phyloP scores from a whole-genome alignment of 2,888 invertebrate species.

The Drosophila longiperda region DNA sequence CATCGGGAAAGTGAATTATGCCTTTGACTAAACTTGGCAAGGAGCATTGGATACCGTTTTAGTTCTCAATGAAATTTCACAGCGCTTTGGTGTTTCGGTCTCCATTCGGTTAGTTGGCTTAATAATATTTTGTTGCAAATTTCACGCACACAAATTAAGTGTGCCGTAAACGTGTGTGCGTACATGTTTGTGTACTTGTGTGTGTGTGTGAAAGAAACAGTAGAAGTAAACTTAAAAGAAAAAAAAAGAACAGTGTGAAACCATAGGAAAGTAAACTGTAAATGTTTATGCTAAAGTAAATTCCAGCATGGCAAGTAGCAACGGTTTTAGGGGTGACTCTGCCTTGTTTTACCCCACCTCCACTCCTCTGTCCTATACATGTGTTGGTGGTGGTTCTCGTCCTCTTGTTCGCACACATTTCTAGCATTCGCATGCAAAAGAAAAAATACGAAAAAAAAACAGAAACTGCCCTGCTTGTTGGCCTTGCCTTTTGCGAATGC shows the following conservation, averaged over 20 bases:
- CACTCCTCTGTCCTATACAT: constrained; percentile 9
- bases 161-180: constrained; percentile 6
- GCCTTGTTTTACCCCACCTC: constrained; percentile 18
- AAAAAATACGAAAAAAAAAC: constrained; percentile 19
- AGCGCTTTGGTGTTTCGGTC: constrained; percentile 51
- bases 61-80: constrained; percentile 65
- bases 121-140: constrained; percentile 41
- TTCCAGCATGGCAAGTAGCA: constrained; percentile 64
- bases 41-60: constrained; percentile 44
- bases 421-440: constrained; percentile 48
- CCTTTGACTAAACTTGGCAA: constrained; percentile 7
- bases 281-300: constrained; percentile 78
- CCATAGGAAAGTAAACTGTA: constrained; percentile 65
- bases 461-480: constrained; percentile 40
- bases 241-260: constrained; percentile 53
- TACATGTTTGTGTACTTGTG: constrained; percentile 16
- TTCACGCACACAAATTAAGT: constrained; percentile 31
- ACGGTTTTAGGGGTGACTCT: constrained; percentile 62
- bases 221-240: constrained; percentile 42
- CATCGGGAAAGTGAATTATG: constrained; percentile 31
- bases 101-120: constrained; percentile 36
- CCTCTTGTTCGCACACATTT: constrained; percentile 42
- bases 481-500: constrained; percentile 46
- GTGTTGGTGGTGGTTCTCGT: constrained; percentile 47
- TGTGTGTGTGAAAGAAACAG: constrained; percentile 20